Evolutionary conservation across 2,888 invertebrate genomes (phyloP).

Genomic region (Elgonia sp.): DNA sequence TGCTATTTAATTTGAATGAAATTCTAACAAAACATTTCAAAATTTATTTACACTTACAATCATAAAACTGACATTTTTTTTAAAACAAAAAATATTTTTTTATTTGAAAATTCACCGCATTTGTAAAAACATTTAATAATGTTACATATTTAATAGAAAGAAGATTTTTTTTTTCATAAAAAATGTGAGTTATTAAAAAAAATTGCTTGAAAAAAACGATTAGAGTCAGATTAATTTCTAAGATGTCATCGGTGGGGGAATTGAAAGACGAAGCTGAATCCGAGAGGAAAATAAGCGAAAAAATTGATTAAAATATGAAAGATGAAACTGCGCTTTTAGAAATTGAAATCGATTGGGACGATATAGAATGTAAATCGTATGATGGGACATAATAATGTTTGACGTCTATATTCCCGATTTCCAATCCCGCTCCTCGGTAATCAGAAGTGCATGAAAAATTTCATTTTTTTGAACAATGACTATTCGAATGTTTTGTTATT

Average conservation of each 20-base stretch:
- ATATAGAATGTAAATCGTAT: constrained; percentile 51
- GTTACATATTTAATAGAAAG: too few species aligned
- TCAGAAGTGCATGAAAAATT: constrained; percentile 31
- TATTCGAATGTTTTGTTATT: not conserved
- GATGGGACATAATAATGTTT: constrained; percentile 46
- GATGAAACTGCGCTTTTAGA: constrained; percentile 52
- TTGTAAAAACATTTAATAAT: too few species aligned
- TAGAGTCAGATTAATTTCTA: constrained; percentile 31
- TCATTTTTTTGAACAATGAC: constrained; percentile 14
- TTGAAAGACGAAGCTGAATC: constrained; percentile 8
- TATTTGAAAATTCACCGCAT: too few species aligned
- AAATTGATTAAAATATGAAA: constrained; percentile 28
- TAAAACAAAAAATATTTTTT: too few species aligned
- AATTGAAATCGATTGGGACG: constrained; percentile 54
- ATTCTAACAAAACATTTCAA: too few species aligned
- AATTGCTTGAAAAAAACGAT: constrained; percentile 55
- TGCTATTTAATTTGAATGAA: too few species aligned
- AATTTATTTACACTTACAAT: too few species aligned
- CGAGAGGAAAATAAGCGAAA: constrained; percentile 36
- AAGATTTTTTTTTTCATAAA: too few species aligned
- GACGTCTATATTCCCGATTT: constrained; percentile 45
- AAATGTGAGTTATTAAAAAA: constrained; percentile 9
- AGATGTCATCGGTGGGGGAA: constrained; percentile 6
- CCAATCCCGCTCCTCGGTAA: constrained; percentile 16
- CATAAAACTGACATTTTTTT: too few species aligned